Evolutionary conservation across 2,797 vertebrate genomes (phyloP).

Genomic region (Aulostomus chinensis): DNA sequence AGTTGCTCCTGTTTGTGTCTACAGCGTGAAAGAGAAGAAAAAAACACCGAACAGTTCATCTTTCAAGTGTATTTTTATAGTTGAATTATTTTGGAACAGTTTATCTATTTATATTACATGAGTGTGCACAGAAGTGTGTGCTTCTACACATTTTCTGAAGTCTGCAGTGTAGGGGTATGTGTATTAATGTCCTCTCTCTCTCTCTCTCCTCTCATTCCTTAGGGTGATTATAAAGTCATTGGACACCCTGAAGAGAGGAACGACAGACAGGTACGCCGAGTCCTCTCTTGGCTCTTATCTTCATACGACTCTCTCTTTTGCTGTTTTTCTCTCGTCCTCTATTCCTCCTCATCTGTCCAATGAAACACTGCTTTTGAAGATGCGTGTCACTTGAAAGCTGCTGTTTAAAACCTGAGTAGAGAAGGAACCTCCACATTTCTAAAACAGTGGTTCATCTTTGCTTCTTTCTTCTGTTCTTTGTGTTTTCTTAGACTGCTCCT

Average conservation of each 20-base stretch:
- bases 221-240: conserved; percentile 89
- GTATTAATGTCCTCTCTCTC: conserved; percentile 1
- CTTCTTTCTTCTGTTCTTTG: neutral
- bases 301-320: neutral
- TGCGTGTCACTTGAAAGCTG: neutral
- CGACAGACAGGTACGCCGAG: conserved; percentile 88
- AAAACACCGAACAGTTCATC: too few relatives aligned
- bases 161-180: too few relatives aligned
- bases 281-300: conserved; percentile 2
- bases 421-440: neutral
- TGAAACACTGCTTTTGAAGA: neutral
- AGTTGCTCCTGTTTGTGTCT: too few relatives aligned
- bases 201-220: conserved; percentile 21
- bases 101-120: neutral
- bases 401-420: conserved; percentile 5
- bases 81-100: too few relatives aligned
- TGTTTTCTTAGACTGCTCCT: neutral
- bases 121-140: neutral
- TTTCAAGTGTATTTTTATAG: too few relatives aligned
- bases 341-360: neutral
- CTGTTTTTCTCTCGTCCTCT: neutral
- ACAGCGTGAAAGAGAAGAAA: too few relatives aligned
- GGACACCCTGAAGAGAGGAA: conserved; percentile 82
- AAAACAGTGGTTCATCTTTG: neutral
- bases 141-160: neutral